Evolutionary conservation across 2,888 invertebrate species (phyloP), one percentile per base, ranked within the genome.

Genomic region (Netelia fuscicornis): DNA sequence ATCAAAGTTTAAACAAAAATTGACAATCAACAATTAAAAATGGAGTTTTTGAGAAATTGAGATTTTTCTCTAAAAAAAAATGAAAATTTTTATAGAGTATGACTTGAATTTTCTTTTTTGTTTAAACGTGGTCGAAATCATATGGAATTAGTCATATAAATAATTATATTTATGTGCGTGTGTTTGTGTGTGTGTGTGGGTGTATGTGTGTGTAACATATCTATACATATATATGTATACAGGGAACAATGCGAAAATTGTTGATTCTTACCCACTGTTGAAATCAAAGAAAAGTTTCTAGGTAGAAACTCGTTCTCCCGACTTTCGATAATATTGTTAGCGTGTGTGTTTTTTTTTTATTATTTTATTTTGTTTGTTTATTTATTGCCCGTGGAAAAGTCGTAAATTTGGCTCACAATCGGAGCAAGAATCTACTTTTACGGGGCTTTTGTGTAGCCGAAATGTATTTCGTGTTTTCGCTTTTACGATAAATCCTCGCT

Each of bases 401-500:
- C 62, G 44, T 48, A 37, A 62, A 71, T 78, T 37, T 64, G 17
- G 6, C 42, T n/a, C 11, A 70, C 56, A 13, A 37, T 11, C 42
- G 44, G 11, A 48, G 30, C 17, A n/a, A 62, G 67, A 82, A 77
- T 82, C 48, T 58, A 48, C 58, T 65, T 77, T 82, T 30, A 48
- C 42, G 65, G 56, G 62, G 71, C 67, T 72, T 82, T 71, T 60
- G 81, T 71, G 48, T 48, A 30, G 64, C 8, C 48, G 56, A 65
- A 82, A 77, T 76, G 54, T 54, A 76, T 70, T 17, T 64, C 37
- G 81, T 56, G 56, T 23, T 30, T 23, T 58, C 17, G 60, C 65
- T 65, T 77, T 71, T 68, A 70, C 77, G 77, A 82, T 62, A 62
- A 62, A 62, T 62, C 62, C 25, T 62, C 23, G 25, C 62, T 62